phyloP scores from a whole-genome alignment of 2,113 vertebrate genomes.

The Herpetotheres cachinnans region DNA sequence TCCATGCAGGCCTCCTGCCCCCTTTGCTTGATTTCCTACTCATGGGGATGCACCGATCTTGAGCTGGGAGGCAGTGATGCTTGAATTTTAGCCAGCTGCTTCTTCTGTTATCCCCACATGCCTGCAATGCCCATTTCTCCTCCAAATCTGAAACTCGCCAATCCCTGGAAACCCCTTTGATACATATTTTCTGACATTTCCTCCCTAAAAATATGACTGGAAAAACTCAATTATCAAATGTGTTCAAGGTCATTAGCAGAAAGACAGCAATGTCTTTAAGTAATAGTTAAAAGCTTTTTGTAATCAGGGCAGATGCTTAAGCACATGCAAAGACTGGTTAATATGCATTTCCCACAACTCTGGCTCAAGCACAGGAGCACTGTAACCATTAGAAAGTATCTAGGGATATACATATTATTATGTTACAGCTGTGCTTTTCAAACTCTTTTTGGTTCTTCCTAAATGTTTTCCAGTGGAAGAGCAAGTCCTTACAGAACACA shows the following conservation, averaged over 20 bases:
- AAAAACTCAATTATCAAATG: neutral
- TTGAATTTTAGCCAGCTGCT: too few relatives aligned
- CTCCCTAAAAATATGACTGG: neutral
- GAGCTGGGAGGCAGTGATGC: too few relatives aligned
- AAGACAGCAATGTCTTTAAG: neutral
- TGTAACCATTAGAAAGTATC: neutral
- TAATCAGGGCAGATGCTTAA: neutral
- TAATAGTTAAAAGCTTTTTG: neutral
- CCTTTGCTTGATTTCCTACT: too few relatives aligned
- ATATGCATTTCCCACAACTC: neutral
- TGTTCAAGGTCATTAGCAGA: neutral
- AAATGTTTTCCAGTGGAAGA: neutral
- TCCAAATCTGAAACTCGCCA: neutral
- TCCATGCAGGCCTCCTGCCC: too few relatives aligned
- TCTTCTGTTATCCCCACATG: neutral
- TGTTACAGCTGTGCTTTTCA: neutral
- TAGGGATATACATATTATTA: neutral
- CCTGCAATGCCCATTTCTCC: neutral
- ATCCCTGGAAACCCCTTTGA: neutral
- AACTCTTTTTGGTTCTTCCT: neutral
- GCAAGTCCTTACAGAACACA: neutral
- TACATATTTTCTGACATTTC: neutral
- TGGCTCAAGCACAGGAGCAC: neutral
- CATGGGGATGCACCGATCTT: too few relatives aligned
- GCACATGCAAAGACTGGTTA: neutral